phyloP scores from a whole-genome alignment of 2,888 invertebrate species.

The Ennomos quercinarius region DNA sequence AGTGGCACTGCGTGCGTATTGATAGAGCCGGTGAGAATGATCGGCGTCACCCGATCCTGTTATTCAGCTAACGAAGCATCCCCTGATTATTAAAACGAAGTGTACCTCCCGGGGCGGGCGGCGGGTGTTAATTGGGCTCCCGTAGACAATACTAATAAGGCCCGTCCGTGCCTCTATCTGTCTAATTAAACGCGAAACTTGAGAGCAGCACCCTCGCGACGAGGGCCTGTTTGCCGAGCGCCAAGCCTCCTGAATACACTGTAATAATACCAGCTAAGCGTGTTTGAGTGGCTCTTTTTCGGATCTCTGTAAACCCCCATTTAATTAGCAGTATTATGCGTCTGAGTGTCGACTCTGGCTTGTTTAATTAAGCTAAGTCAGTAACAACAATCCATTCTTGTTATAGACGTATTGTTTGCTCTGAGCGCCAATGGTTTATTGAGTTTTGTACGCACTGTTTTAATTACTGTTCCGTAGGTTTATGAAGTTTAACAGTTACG shows the following conservation, averaged over 20 bases:
- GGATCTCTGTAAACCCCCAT: slow-evolving; percentile 83
- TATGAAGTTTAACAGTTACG: slow-evolving; percentile 12
- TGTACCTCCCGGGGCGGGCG: slow-evolving; percentile 78
- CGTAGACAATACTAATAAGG: slow-evolving; percentile 86
- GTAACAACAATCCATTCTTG: slow-evolving; percentile 79
- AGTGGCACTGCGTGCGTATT: slow-evolving; percentile 9
- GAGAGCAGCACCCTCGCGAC: slow-evolving; percentile 83
- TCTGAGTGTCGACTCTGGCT: slow-evolving; percentile 81
- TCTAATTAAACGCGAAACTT: slow-evolving; percentile 86
- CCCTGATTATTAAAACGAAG: slow-evolving; percentile 84
- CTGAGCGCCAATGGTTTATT: slow-evolving; percentile 59
- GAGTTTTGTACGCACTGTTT: slow-evolving; percentile 38
- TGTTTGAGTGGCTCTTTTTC: slow-evolving; percentile 85
- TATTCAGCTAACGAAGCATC: slow-evolving; percentile 83
- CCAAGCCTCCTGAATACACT: slow-evolving; percentile 81
- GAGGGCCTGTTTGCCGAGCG: slow-evolving; percentile 78
- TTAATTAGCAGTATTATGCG: slow-evolving; percentile 84
- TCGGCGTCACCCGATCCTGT: slow-evolving; percentile 73
- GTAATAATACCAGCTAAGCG: slow-evolving; percentile 85
- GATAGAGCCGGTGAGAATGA: slow-evolving; percentile 48
- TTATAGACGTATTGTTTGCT: slow-evolving; percentile 63
- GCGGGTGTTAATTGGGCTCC: slow-evolving; percentile 85
- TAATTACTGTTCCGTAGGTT: slow-evolving; percentile 25
- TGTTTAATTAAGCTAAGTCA: slow-evolving; percentile 84
- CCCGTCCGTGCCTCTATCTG: slow-evolving; percentile 84